A percentile compares a stretch with the other conserved stretches of the same genome.
These are phyloP conservation scores for Nemoura dubitans DNA, from an alignment of 2,888 invertebrate species.

Conservation along the genomic window DNA sequence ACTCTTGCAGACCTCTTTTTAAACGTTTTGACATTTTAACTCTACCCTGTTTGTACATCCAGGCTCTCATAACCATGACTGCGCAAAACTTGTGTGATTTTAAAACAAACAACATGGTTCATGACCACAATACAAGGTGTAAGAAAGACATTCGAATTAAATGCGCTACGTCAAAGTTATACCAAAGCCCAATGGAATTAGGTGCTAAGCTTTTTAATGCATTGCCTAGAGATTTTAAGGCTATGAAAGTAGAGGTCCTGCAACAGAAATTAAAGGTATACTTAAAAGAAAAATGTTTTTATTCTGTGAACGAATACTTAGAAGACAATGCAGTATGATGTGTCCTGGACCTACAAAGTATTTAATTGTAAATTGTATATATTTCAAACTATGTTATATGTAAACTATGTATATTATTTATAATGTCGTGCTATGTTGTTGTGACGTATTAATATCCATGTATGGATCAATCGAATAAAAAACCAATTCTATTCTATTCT, in stretches of 20 bases:
- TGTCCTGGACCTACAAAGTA: too few species aligned
- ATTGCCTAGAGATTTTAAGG: not conserved
- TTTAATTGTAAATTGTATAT: too few species aligned
- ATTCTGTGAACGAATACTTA: not conserved
- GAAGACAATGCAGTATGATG: not conserved
- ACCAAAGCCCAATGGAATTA: not conserved
- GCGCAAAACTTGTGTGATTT: not conserved
- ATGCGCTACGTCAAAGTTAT: not conserved
- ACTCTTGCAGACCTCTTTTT: not conserved
- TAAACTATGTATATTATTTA: too few species aligned
- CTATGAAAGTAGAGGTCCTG: not conserved
- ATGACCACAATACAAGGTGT: not conserved
- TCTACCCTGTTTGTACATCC: not conserved
- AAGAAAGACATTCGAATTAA: not conserved
- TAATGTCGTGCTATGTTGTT: too few species aligned
- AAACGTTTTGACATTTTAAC: not conserved
- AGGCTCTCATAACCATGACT: not conserved
- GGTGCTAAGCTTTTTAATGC: not conserved
- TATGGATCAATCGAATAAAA: too few species aligned
- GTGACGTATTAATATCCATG: too few species aligned
- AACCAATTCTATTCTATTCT: too few species aligned
- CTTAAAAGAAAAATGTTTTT: not conserved
- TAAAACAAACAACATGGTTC: not conserved
- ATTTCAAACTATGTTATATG: too few species aligned
- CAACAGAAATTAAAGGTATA: not conserved